Base-by-base conservation (phyloP, 2,797 vertebrate genomes). In the Brachymystax lenok region DNA sequence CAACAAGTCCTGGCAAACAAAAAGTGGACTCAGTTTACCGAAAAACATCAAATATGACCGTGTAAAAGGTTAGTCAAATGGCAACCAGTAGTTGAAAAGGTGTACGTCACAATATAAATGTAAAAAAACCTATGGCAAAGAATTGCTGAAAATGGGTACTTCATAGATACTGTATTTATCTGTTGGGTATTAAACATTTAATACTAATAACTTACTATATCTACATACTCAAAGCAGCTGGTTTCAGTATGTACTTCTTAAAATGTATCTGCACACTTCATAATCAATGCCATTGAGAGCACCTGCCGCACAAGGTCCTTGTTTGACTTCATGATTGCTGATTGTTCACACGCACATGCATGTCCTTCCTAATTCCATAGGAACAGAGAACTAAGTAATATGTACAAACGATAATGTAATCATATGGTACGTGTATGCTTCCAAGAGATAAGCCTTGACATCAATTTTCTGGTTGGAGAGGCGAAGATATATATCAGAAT, bases 1-100 rank as follows among this genome's bases (percentile, higher is more conserved):
- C 92, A 3, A 87, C 83, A 52, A 95, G 86, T 7, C 95, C 97
- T 97, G 79, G 67, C 81, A 77, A 74, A 68, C 40, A 71, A 24
- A 73, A 12, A 59, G 52, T 56, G 52, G 52, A 56, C 3, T 1
- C 27, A 80, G 35, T 16, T 67, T 24, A 33, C 30, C 17, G 16
- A 70, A n/a, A 74, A 17, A n/a, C 69, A 71, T 5, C n/a, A 66
- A 40, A 21, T 21, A 74, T 35, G 63, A 14, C 63, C 1, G 4
- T 28, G 27, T 66, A 14, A 66, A 27, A 27, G 27, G 14, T 28
- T 27, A 16, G 63, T 28, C 63, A 66, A 30, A 66, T 28, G 27
- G 27, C 24, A 66, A 66, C 13, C 3, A 66, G 30, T 28, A 4
- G 4, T 14, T 66, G 12, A 24, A 66, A 28, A 27, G 12, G 5